Evolutionary conservation across 2,888 invertebrate genomes (phyloP).

Genomic region (Caenorhabditis plicata): DNA sequence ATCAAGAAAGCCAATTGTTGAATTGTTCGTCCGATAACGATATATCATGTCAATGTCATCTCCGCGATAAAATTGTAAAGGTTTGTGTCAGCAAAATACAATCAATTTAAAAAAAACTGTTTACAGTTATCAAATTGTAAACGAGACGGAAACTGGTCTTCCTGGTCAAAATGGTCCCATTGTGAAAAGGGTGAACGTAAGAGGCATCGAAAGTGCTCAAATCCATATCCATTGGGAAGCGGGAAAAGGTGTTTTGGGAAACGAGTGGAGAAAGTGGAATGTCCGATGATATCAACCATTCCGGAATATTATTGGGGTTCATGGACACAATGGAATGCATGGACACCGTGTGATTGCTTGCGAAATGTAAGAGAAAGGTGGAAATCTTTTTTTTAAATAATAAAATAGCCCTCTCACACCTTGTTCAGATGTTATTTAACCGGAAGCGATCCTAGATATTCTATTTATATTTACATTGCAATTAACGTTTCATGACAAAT

Average conservation of each 20-base stretch:
- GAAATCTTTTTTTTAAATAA: neutral
- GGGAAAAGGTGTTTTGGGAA: constrained; percentile 7
- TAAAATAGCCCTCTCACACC: too few relatives aligned
- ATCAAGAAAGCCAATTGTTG: too few relatives aligned
- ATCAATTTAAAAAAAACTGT: too few relatives aligned
- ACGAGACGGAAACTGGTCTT: constrained; percentile 22
- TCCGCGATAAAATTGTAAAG: constrained; percentile 3
- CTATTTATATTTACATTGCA: too few relatives aligned
- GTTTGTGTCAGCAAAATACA: too few relatives aligned
- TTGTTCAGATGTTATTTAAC: too few relatives aligned
- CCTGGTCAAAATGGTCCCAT: constrained; percentile 30
- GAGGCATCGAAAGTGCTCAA: constrained; percentile 16
- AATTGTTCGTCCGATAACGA: constrained; percentile 12
- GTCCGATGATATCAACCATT: neutral
- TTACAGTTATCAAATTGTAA: constrained; percentile 19
- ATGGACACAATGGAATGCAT: constrained; percentile 21
- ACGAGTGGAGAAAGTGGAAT: constrained; percentile 10
- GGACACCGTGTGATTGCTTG: constrained; percentile 24
- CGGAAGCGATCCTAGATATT: too few relatives aligned
- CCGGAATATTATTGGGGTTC: constrained; percentile 21
- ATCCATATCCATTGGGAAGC: constrained; percentile 7
- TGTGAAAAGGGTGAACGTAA: constrained; percentile 23
- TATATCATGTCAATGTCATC: constrained; percentile 15
- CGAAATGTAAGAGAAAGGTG: constrained; percentile 9
- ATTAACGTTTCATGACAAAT: too few relatives aligned